Evolutionary conservation across 1,140 invertebrate genomes (phyloP), one percentile per base, ranked within the genome.

Genomic region (Aphelinus atriplicis): DNA sequence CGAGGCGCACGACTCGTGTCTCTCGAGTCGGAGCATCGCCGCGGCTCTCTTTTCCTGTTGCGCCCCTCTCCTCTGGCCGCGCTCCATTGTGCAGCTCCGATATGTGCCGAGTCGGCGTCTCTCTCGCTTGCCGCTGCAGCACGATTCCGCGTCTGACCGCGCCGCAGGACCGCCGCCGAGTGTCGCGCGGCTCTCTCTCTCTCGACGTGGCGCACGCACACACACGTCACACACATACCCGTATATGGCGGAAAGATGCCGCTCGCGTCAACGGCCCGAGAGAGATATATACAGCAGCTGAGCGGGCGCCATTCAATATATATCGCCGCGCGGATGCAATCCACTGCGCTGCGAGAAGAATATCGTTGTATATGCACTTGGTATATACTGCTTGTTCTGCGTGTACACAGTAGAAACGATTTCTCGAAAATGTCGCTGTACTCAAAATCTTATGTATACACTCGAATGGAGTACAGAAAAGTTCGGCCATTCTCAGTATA

Each of bases 241-340:
- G 9, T 9, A 53, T 9, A 53, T 9, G 4, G 51, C 4, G 4
- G 51, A 53, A 53, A 9, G 51, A 71, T 45, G 26, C 42, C 6
- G 53, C 2, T n/a, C 1, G 5, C 62, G 48, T 4, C 56, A n/a
- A 6, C 10, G 3, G 4, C 65, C 45, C 69, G 53, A 58, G 47
- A 53, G 63, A 66, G 53, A 58, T 55, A 43, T 5, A 63, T 56
- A 10, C 60, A 46, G 48, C 46, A 65, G 71, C 63, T 60, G 71
- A 66, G 63, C 67, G 51, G 50, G 26, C 26, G 26, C 26, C 26
- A 26, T 26, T 26, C 26, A 26, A 26, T 26, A 26, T 26, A 26
- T 26, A 26, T 26, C 26, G 26, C 26, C 26, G 26, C 26, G 26
- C 26, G 26, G 26, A 26, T 26, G 26, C 26, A 26, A 26, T 26